Evolutionary conservation across 2,113 vertebrate genomes (phyloP).

Genomic region (Phodopus roborovskii): DNA sequence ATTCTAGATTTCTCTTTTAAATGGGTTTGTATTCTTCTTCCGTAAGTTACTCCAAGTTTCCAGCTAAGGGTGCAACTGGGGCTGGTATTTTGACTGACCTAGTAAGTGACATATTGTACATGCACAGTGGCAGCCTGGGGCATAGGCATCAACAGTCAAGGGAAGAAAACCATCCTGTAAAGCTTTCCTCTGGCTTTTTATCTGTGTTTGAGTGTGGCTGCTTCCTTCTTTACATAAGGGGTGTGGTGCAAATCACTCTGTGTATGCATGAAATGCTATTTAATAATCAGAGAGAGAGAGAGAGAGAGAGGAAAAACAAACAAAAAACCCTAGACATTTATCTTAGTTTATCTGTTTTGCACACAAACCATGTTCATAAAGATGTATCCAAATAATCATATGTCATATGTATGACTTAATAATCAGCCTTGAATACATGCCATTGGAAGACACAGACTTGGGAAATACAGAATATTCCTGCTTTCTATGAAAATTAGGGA

Average conservation of each 20-base stretch:
- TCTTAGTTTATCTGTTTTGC: slow-evolving; percentile 18
- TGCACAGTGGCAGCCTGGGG: neutral
- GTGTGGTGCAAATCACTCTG: slow-evolving; percentile 3
- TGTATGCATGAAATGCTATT: slow-evolving; percentile 8
- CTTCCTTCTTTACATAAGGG: slow-evolving; percentile 52
- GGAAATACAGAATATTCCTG: slow-evolving; percentile 66
- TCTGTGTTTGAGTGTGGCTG: slow-evolving; percentile 22
- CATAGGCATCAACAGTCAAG: neutral
- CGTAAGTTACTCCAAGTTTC: slow-evolving; percentile 22
- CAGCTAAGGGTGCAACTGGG: slow-evolving; percentile 9
- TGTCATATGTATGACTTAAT: slow-evolving; percentile 20
- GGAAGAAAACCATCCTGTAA: neutral
- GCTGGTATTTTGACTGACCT: slow-evolving; percentile 20
- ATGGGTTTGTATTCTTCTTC: slow-evolving; percentile 25
- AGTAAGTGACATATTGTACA: slow-evolving; percentile 39
- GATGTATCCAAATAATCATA: neutral
- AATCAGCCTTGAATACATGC: slow-evolving; percentile 63
- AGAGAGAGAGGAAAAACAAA: neutral
- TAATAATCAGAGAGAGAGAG: neutral
- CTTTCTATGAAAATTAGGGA: slow-evolving; percentile 83
- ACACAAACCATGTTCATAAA: slow-evolving; percentile 57
- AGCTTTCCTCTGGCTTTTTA: neutral
- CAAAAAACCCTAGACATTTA: neutral
- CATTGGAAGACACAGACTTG: slow-evolving; percentile 70
- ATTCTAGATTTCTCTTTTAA: slow-evolving; percentile 51